Conservation (phyloP, 2,113 vertebrate genomes). For the Craseonycteris thonglongyai region DNA sequence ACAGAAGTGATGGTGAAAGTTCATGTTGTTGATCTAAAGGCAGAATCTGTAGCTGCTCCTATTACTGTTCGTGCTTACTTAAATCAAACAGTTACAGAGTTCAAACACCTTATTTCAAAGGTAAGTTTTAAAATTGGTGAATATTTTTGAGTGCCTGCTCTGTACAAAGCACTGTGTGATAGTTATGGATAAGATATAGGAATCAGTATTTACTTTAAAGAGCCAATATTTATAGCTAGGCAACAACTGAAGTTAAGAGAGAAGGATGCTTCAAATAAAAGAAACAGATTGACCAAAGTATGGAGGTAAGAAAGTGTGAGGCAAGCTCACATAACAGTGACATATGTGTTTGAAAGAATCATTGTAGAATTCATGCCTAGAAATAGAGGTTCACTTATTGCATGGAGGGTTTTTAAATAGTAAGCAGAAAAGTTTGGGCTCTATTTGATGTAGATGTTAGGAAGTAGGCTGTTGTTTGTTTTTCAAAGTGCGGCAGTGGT, state of each 20-base stretch:
- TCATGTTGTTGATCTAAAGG: slow-evolving; percentile 92
- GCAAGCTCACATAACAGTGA: background rate
- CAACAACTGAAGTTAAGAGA: background rate
- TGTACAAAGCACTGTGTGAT: background rate
- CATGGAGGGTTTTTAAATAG: background rate
- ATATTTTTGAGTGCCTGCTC: background rate
- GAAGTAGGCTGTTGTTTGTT: background rate
- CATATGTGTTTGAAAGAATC: background rate
- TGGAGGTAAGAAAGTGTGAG: background rate
- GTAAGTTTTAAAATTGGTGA: slow-evolving; percentile 75
- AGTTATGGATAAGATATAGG: background rate
- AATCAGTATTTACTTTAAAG: background rate
- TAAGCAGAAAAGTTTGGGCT: background rate
- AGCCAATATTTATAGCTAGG: background rate
- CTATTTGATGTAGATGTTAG: background rate
- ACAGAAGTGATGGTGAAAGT: slow-evolving; percentile 99
- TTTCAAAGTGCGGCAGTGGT: background rate
- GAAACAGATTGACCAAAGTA: background rate
- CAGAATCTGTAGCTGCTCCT: slow-evolving; percentile 89
- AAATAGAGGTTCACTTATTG: background rate
- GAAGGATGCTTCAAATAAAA: background rate
- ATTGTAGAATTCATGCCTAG: background rate
- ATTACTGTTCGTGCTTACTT: slow-evolving; percentile 95
- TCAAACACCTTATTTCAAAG: slow-evolving; percentile 97
- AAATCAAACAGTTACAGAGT: slow-evolving; percentile 95